A percentile compares a stretch with the other conserved stretches of the same genome.
These are phyloP conservation scores for Stomorhina lunata DNA, from an alignment of 2,888 invertebrate species.

Conservation along the genomic window DNA sequence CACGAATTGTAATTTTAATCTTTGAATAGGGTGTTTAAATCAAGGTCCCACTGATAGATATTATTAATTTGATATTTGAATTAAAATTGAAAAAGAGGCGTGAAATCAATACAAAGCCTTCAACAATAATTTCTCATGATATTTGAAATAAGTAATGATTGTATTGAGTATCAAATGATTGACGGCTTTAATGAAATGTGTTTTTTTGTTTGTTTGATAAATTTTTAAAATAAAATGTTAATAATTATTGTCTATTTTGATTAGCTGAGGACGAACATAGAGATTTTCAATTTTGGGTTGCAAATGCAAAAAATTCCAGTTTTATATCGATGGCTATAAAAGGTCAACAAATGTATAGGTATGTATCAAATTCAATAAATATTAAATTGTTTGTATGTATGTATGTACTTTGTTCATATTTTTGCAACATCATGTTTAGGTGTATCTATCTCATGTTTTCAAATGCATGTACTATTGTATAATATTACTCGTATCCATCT, in stretches of 20 bases:
- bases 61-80: neutral
- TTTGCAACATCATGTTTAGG: too few relatives aligned
- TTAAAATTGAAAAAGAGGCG: neutral
- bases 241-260: constrained; percentile 33
- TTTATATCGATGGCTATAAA: constrained; percentile 90
- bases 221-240: constrained; percentile 3
- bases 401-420: too few relatives aligned
- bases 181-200: neutral
- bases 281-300: constrained; percentile 89
- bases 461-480: neutral
- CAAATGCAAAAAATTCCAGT: constrained; percentile 89
- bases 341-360: constrained; percentile 90
- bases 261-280: constrained; percentile 87
- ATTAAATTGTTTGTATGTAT: constrained; percentile 1
- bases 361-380: constrained; percentile 71
- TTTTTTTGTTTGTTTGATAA: neutral
- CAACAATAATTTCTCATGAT: neutral
- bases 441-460: neutral
- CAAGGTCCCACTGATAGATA: too few relatives aligned
- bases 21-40: too few relatives aligned
- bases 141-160: too few relatives aligned
- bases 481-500: neutral
- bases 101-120: neutral
- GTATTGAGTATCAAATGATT: neutral
- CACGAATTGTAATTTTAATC: too few relatives aligned